These are phyloP conservation scores for Alca torda DNA, from an alignment of 2,797 vertebrate species.

Conservation along the genomic window DNA sequence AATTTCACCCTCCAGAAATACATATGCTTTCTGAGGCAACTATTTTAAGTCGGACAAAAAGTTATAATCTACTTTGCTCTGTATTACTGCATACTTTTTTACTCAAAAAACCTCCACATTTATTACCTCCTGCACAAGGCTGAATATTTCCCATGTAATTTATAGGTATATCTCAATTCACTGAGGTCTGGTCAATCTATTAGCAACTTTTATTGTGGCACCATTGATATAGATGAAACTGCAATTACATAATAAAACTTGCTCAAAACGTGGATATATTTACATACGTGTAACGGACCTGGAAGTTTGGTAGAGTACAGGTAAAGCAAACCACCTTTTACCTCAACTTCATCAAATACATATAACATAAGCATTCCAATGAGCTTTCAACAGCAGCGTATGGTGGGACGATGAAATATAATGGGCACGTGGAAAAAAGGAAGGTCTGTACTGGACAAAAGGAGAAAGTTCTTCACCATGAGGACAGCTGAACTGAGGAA, in stretches of 20 bases:
- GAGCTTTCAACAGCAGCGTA: fast-evolving
- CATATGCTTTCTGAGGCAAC: not conserved
- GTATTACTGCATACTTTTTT: not conserved
- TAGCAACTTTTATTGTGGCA: not conserved
- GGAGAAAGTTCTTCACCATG: not conserved
- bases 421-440: not conserved
- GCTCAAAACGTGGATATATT: not conserved
- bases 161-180: not conserved
- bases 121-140: not conserved
- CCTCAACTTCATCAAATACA: not conserved
- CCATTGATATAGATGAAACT: not conserved
- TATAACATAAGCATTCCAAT: fast-evolving
- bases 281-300: not conserved
- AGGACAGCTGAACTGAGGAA: not conserved
- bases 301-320: not conserved
- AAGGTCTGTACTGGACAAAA: not conserved
- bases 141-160: not conserved
- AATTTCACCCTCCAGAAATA: not conserved
- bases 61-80: not conserved
- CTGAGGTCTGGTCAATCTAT: not conserved
- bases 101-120: fast-evolving
- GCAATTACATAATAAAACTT: not conserved
- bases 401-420: fast-evolving
- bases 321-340: not conserved
- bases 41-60: not conserved